Base-by-base conservation (phyloP, 2,888 invertebrate species). In the Metopia argyrocephala region DNA sequence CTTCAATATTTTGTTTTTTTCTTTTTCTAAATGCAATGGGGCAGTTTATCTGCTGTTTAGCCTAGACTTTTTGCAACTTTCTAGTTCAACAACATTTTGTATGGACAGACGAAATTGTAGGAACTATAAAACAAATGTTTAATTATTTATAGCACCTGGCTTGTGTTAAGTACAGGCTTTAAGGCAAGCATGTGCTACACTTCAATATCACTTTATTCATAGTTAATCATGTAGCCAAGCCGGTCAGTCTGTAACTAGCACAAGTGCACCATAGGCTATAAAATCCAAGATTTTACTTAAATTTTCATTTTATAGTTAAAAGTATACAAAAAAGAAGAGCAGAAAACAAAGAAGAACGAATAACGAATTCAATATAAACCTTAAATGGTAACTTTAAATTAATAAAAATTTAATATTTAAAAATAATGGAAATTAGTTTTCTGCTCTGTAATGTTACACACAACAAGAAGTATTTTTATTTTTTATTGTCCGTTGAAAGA, bases 121-220 rank as follows among this genome's bases (percentile, higher is more conserved):
- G 56, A 76, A 76, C 62, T 31, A 54, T 56, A 69, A 56, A 48
- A 5, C 25, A n/a, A n/a, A n/a, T n/a, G n/a, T n/a, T 56, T 15
- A 48, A 38, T 69, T 38, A 48, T 64, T n/a, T 38, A 12, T 4
- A 76, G 76, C 76, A 76, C 61, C 68, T 76, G 76, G 28, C 56
- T 57, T 76, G 48, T 25, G 23, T 48, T 54, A 20, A 76, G 56
- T 56, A 25, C 15, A 69, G 48, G 69, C 76, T 62, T 64, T 31
- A 50, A 50, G 76, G 76, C 76, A 69, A n/a, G 69, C 69, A 76
- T 76, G 69, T 76, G 76, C 69, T 64, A 69, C 20, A 62, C 54
- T 76, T 62, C 54, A 68, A 69, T 62, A 62, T n/a, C 52, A 62
- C 46, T 48, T 68, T 61, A 52, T 68, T 46, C 38, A 20, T 23